Evolutionary conservation across 2,797 vertebrate genomes (phyloP), one percentile per base, ranked within the genome.

Genomic region (Buphagus erythrorhynchus): DNA sequence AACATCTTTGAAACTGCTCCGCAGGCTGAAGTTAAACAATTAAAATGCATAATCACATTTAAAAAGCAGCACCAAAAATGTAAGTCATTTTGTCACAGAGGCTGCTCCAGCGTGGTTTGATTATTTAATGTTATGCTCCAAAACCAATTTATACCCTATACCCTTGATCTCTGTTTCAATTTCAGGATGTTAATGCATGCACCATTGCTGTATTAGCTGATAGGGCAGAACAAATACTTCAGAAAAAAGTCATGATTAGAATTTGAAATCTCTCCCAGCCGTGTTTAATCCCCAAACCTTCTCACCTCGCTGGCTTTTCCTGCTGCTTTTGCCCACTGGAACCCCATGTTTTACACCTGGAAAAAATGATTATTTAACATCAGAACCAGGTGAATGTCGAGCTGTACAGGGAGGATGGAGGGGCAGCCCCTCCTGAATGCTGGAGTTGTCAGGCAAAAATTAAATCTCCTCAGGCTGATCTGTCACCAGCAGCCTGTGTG

Each of bases 301-400:
- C 98, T 99, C 99, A 97, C 99, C 99, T 86, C 97, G 33, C 96
- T 98, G 99, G 72, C 98, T 99, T 97, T 98, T 99, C 97, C 99
- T 99, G 98, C 99, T 99, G 96, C 98, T 99, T 95, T 99, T 98
- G 97, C 99, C 98, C 62, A 98, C 97, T 16, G 98, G 97, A 88
- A 98, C 52, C 88, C 89, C 95, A 98, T 67, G 98, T 98, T 97
- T 98, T 99, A 97, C 96, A 98, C 98, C 98, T 99, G 95, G 38
- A 40, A 57, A 40, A 93, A 86, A 81, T 3, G 16, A 58, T 42
- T n/a, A 57, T 58, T 49, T n/a, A 54, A 57, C 13, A 51, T 33
- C 14, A 24, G 43, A 2, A 25, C 31, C 31, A 26, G 49, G 36
- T 29, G 73, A 71, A 36, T 0, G 1, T 3, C 8, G 40, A 90